Base-by-base conservation (phyloP, 2,888 invertebrate species). In the Phytoseiulus persimilis region DNA sequence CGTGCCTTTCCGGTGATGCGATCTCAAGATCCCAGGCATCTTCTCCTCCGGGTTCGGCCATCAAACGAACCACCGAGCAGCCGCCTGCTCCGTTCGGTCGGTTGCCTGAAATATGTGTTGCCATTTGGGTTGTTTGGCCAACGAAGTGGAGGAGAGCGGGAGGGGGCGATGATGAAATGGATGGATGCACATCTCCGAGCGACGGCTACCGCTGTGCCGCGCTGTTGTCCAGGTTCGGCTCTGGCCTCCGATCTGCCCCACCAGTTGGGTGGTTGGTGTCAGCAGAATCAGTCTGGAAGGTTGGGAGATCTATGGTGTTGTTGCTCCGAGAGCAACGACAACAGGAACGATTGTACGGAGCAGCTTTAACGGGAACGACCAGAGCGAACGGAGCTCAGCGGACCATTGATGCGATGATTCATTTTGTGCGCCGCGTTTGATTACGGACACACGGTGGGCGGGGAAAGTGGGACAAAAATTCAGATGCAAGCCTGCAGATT, bases 91-190 rank as follows among this genome's bases (percentile, higher is more conserved):
- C 28, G 65, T 65, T 65, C 28, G 18, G 65, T 3, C 5, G 9
- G 23, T 65, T 23, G 11, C 11, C 65, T 65, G 65, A 65, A 65
- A 65, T 65, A 65, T 65, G 65, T 65, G 65, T 65, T 65, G 65
- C 65, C 65, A 65, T 65, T 65, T 65, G 18, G 65, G 23, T 65
- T 65, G 65, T 65, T 65, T 65, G 65, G 65, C 65, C 65, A 18
- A 65, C 65, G 65, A 39, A 39, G 39, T 39, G 9, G 3, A 39
- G 39, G 39, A 9, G 9, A 9, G 9, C 39, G 39, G 39, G 65
- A 65, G 65, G 65, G n/a, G 65, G 65, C 65, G 65, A 65, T 65
- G 65, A 65, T 65, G 65, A 65, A 65, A 65, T 65, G 65, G 65
- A 65, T 65, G 65, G 65, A 65, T 65, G 65, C 65, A 65, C 65